Evolutionary conservation across 1,140 invertebrate genomes (phyloP).

Genomic region (Aporrectodea caliginosa): DNA sequence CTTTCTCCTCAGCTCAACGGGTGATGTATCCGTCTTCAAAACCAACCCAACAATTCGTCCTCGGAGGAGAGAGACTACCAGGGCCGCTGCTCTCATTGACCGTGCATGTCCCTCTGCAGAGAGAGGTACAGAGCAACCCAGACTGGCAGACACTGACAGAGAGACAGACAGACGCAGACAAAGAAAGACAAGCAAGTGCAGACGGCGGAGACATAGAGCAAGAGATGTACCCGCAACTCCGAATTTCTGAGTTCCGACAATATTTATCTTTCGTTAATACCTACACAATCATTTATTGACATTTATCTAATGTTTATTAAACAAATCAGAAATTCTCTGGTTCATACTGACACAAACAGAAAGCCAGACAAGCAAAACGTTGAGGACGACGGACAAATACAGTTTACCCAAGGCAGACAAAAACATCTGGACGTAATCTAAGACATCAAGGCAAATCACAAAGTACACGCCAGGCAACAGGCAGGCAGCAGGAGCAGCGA

Average conservation of each 20-base stretch:
- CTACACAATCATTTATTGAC: constrained; percentile 1
- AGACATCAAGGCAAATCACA: neutral
- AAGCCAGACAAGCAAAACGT: neutral
- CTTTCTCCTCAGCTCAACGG: too few species aligned
- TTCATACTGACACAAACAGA: too few species aligned
- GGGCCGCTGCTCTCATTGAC: neutral
- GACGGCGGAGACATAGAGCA: neutral
- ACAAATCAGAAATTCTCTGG: neutral
- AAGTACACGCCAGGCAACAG: neutral
- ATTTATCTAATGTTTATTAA: neutral
- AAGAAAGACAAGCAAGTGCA: neutral
- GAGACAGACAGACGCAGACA: neutral
- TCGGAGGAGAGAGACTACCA: too few species aligned
- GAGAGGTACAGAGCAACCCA: neutral
- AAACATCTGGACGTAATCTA: neutral
- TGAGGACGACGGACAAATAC: too few species aligned
- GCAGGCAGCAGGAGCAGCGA: too few species aligned
- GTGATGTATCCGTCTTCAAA: too few species aligned
- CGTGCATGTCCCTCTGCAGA: neutral
- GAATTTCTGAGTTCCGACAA: neutral
- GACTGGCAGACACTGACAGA: neutral
- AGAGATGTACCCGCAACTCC: neutral
- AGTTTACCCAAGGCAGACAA: neutral
- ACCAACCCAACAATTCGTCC: too few species aligned
- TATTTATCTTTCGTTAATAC: neutral